Evolutionary conservation across 2,113 vertebrate species (phyloP), one percentile per base, ranked within the genome.

Genomic region (Odontophorus gujanensis): DNA sequence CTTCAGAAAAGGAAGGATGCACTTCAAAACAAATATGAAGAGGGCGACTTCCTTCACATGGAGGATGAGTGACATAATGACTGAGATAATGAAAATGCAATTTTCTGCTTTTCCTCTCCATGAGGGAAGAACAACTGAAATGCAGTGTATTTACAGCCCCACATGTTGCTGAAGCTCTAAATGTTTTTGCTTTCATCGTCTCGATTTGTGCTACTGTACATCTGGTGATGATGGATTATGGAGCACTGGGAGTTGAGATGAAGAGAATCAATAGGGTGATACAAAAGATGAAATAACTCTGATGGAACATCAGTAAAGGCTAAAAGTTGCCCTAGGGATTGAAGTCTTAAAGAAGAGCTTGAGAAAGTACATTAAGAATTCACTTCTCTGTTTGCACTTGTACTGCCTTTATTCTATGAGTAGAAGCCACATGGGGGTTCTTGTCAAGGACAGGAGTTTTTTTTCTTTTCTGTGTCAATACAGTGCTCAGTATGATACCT

Each of bases 271-370:
- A 89, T 92, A 94, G 30, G 5, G 45, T 88, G 85, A 51, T 90
- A 90, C 83, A 88, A 88, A 94, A 96, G 83, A 88, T 72, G 73
- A 95, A 95, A 90, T 79, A 93, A 75, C 57, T 80, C 62, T 90
- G 90, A 95, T 94, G 81, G 83, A 92, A 96, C 77, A 93, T 94
- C 86, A 92, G 57, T 95, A 93, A 93, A 79, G 61, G 62, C 82
- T 95, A 87, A 81, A 93, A 95, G 81, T 93, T 96, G 40, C 93
- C 66, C n/a, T 8, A 81, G 88, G 86, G 83, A 93, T 94, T 96
- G 90, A 88, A 94, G 93, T 94, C 83, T 86, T 86, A 68, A 86
- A 72, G 69, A 92, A 89, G 80, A 89, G 36, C 73, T 81, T 72
- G 68, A 89, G 57, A 67, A 93, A 89, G n/a, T 86, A 10, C 86